Base-by-base conservation (phyloP, 2,113 vertebrate species). In the Entomyzon cyanotis region DNA sequence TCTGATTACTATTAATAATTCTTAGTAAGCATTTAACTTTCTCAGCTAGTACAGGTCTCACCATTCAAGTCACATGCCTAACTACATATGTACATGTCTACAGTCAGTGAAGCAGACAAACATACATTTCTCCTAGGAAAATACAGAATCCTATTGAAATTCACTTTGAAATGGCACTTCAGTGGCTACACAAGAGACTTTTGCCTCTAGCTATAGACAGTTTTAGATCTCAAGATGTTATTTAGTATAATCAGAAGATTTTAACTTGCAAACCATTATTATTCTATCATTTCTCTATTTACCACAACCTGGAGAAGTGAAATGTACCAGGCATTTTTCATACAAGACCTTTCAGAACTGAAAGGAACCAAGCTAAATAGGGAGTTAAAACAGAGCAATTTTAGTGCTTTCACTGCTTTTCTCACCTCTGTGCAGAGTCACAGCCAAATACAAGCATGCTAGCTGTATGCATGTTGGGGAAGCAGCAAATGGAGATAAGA, bases 381-480 rank as follows among this genome's bases (percentile, higher is more conserved):
- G 62, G 44, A 87, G 49, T 24, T 83, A 62, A 91, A 71, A 60
- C 5, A 50, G 24, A 89, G 31, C 41, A 47, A 12, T 62, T 80
- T 80, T 63, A 81, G 27, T 12, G 30, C 30, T 42, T 77, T 62
- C 56, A 44, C 35, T 41, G 35, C 49, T 94, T 95, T 87, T 88
- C 92, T 95, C 92, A 84, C 75, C 82, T 94, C 74, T 73, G 39
- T 77, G 73, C 47, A 84, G 89, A 84, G 37, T 77, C 80, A 87
- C 55, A 88, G 80, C 35, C 80, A 89, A 90, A 92, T 31, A 87
- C 46, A 93, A 75, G 56, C 75, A 70, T 18, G 55, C 25, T 17
- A 95, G 56, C 52, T 89, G 52, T 39, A 78, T 28, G 58, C 37
- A 49, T 6, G 14, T 18, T 71, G 31, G 31, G 44, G 31, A 63